Evolutionary conservation across 2,113 vertebrate genomes (phyloP).

Genomic region (Hydrolagus affinis): DNA sequence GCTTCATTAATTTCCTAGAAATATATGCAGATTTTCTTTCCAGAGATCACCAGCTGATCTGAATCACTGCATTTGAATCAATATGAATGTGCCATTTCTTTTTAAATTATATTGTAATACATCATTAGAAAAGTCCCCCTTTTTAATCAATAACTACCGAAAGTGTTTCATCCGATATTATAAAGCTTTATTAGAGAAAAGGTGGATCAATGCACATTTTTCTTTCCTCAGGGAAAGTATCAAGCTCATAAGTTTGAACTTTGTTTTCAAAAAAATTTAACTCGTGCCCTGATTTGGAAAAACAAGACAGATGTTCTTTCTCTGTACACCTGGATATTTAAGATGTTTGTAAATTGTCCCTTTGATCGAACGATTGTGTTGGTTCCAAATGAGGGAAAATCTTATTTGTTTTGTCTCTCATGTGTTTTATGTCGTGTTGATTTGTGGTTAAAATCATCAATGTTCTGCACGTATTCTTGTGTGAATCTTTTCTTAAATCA

Average conservation of each 20-base stretch:
- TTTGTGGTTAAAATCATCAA: background rate
- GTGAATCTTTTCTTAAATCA: constrained; percentile 42
- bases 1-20: background rate
- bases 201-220: background rate
- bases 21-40: background rate
- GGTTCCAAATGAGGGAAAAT: background rate
- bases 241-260: background rate
- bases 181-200: background rate
- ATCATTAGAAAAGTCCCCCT: background rate
- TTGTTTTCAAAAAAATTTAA: background rate
- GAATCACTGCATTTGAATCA: background rate
- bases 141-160: background rate
- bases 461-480: background rate
- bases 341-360: too few species aligned
- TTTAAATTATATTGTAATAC: background rate
- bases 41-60: background rate
- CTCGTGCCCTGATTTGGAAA: background rate
- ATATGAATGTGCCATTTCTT: background rate
- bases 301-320: background rate
- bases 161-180: background rate
- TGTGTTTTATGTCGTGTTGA: background rate
- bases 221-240: background rate
- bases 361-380: background rate
- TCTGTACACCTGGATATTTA: background rate
- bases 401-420: background rate